A percentile compares a stretch with the other conserved stretches of the same genome.
phyloP scores from a whole-genome alignment of 2,113 vertebrate genomes.

The Oplegnathus fasciatus region DNA sequence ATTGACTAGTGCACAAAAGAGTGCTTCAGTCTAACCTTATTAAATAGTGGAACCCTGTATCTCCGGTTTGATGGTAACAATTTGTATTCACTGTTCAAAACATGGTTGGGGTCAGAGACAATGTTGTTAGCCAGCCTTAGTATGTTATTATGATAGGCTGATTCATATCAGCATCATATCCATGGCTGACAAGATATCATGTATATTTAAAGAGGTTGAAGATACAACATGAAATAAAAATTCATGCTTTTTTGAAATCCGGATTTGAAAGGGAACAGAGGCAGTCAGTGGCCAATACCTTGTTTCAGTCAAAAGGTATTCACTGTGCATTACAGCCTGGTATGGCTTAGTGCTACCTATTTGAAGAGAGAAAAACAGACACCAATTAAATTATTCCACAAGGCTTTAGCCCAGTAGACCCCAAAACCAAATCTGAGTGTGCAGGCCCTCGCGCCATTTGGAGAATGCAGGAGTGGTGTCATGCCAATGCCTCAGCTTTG shows the following conservation, averaged over 20 bases:
- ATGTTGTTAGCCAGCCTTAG: too few relatives aligned
- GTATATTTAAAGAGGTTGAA: constrained; percentile 73
- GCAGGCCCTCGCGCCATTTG: constrained; percentile 48
- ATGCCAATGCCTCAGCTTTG: constrained; percentile 59
- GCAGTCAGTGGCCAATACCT: constrained; percentile 60
- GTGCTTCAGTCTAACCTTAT: too few relatives aligned
- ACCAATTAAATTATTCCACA: constrained; percentile 85
- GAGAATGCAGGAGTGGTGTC: constrained; percentile 56
- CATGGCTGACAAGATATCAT: constrained; percentile 70
- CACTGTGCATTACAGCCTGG: constrained; percentile 60
- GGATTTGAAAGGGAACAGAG: constrained; percentile 71
- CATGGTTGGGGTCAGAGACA: too few relatives aligned
- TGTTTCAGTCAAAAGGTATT: constrained; percentile 69
- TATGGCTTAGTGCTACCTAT: constrained; percentile 72
- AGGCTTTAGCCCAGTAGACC: constrained; percentile 81
- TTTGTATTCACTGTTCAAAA: too few relatives aligned
- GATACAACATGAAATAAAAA: constrained; percentile 68
- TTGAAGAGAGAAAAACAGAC: constrained; percentile 79
- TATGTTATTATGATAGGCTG: too few relatives aligned
- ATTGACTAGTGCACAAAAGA: too few relatives aligned
- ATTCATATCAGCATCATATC: too few relatives aligned
- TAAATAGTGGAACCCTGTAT: too few relatives aligned
- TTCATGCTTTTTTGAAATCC: constrained; percentile 64
- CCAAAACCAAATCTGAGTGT: constrained; percentile 61
- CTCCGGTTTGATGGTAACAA: too few relatives aligned